Evolutionary conservation across 2,888 invertebrate species (phyloP).

Genomic region (Lepidocyrtinus sp.): DNA sequence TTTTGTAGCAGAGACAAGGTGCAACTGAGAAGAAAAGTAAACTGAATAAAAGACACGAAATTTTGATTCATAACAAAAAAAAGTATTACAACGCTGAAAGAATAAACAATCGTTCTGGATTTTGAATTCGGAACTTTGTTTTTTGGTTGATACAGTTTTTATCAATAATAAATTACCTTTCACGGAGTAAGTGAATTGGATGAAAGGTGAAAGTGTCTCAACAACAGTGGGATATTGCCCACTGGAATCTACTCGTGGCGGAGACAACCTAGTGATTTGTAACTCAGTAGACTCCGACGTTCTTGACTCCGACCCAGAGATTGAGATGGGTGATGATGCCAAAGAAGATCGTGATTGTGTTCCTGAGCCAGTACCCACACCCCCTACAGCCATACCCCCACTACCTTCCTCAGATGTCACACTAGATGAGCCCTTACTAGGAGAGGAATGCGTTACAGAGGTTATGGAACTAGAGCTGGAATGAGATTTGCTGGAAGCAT

Average conservation of each 20-base stretch:
- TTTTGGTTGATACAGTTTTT: constrained; percentile 37
- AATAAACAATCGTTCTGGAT: constrained; percentile 17
- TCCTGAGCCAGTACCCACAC: constrained; percentile 59
- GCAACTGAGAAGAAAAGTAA: constrained; percentile 31
- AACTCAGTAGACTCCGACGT: constrained; percentile 70
- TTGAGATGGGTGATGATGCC: constrained; percentile 69
- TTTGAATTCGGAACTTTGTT: constrained; percentile 18
- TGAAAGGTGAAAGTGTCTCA: constrained; percentile 69
- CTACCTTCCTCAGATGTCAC: constrained; percentile 61
- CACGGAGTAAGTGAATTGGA: constrained; percentile 70
- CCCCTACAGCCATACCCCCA: constrained; percentile 44
- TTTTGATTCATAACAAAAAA: neutral
- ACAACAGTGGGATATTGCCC: constrained; percentile 67
- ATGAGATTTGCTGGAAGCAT: constrained; percentile 54
- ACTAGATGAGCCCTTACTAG: constrained; percentile 59
- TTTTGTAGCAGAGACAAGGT: too few relatives aligned
- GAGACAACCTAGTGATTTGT: constrained; percentile 68
- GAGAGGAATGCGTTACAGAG: constrained; percentile 51
- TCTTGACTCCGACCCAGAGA: constrained; percentile 69
- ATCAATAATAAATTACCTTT: constrained; percentile 66
- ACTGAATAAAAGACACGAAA: constrained; percentile 8
- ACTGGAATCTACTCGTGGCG: constrained; percentile 68
- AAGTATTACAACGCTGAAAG: constrained; percentile 8
- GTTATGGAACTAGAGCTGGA: constrained; percentile 57
- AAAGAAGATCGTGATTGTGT: constrained; percentile 67